Conservation (phyloP, 2,113 vertebrate species). For the Poeciliopsis retropinna region DNA sequence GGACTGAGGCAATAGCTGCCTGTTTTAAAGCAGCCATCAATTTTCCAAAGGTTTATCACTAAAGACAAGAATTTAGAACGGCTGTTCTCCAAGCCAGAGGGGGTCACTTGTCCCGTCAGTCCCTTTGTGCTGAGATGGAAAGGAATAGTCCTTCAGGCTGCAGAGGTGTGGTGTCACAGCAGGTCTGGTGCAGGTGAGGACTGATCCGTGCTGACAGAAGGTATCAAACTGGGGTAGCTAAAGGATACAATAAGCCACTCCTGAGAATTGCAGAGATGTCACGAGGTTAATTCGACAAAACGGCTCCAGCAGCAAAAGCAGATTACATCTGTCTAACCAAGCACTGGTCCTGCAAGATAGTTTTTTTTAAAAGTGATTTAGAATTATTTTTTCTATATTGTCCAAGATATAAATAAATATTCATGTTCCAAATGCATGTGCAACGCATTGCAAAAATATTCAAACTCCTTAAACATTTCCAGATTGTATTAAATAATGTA, state of each 20-base stretch:
- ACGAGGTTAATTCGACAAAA: slow-evolving; percentile 42
- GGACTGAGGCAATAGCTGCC: slow-evolving; percentile 11
- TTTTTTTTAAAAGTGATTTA: neutral
- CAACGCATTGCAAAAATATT: neutral
- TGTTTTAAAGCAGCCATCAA: slow-evolving; percentile 20
- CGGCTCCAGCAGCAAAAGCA: slow-evolving; percentile 24
- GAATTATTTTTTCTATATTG: neutral
- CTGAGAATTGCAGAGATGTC: slow-evolving; percentile 36
- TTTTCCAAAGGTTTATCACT: slow-evolving; percentile 22
- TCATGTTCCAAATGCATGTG: neutral
- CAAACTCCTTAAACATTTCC: neutral
- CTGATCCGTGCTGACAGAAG: slow-evolving; percentile 52
- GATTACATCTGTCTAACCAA: slow-evolving; percentile 14
- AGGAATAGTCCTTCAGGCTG: slow-evolving; percentile 27
- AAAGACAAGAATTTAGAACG: slow-evolving; percentile 36
- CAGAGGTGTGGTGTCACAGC: slow-evolving; percentile 37
- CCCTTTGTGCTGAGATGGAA: slow-evolving; percentile 32
- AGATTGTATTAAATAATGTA: neutral
- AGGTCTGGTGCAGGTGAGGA: slow-evolving; percentile 14
- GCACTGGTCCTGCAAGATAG: neutral
- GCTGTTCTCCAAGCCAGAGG: slow-evolving; percentile 21
- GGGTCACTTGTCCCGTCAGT: slow-evolving; percentile 25
- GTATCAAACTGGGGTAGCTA: slow-evolving; percentile 27
- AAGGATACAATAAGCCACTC: slow-evolving; percentile 22
- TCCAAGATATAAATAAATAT: neutral